Evolutionary conservation across 2,113 vertebrate genomes (phyloP), one percentile per base, ranked within the genome.

Genomic region (Centrocercus urophasianus): DNA sequence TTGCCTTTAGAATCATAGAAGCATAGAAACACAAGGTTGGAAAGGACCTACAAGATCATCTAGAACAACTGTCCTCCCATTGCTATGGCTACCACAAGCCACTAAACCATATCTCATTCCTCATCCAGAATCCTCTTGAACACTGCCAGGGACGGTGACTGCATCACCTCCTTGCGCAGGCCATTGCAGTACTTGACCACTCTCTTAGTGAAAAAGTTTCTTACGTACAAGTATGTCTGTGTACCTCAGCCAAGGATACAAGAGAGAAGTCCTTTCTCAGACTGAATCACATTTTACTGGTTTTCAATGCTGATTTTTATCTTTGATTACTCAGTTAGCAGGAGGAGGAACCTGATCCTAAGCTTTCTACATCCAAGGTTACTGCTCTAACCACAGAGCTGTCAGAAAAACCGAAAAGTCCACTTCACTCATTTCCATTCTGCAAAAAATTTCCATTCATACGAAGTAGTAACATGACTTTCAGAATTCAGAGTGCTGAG

Each of bases 241-340:
- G 14, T 60, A 73, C 21, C 20, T 38, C 24, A 73, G 30, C 6
- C 81, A 89, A 61, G 21, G 25, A 25, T 52, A 15, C 87, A 77
- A 82, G 43, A 70, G 22, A 59, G 59, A 73, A 84, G 27, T 11
- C 3, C n/a, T 64, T 63, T 75, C 36, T 73, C 54, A 45, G 8
- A 16, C 16, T 79, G 70, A 87, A 69, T 93, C 43, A 76, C 7
- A 45, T 65, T 59, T 85, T 82, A 65, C 16, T 87, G 3, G 54
- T 91, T 87, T 89, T 84, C 57, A 36, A 65, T n/a, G 34, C n/a
- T 59, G 86, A 84, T 80, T 89, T 89, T 66, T 22, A 65, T 72
- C 14, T 75, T 4, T 13, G 13, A 66, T 82, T 84, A 40, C 11
- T 84, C 83, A 72, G 18, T 63, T 48, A 91, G 36, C 13, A 40